These are phyloP conservation scores for Hydriomena furcata DNA, from an alignment of 2,888 invertebrate species.

Conservation along the genomic window DNA sequence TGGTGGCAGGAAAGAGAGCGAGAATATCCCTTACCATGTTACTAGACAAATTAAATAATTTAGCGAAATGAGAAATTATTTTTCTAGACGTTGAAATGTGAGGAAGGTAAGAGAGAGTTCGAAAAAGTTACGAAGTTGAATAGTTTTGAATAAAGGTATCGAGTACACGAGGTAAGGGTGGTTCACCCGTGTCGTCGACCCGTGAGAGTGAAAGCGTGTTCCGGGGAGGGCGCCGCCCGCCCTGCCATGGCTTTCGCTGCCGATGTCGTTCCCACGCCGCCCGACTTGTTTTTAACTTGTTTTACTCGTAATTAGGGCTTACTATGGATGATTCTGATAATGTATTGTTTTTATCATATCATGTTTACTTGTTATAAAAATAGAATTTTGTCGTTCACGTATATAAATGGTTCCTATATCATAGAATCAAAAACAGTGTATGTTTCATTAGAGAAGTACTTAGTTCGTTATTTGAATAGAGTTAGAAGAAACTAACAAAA, in stretches of 20 bases:
- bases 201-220: constrained; percentile 79
- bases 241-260: constrained; percentile 78
- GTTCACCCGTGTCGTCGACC: constrained; percentile 77
- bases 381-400: too few relatives aligned
- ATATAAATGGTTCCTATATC: too few relatives aligned
- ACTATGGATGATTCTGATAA: constrained; percentile 4
- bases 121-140: constrained; percentile 9
- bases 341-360: not conserved
- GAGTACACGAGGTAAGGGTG: constrained; percentile 68
- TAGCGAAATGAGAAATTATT: not conserved
- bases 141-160: constrained; percentile 36
- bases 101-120: not conserved
- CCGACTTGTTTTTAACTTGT: constrained; percentile 63
- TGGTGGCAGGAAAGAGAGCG: constrained; percentile 45
- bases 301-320: constrained; percentile 45
- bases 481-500: too few relatives aligned
- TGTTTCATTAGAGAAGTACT: too few relatives aligned
- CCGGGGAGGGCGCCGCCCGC: constrained; percentile 76
- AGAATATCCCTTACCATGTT: constrained; percentile 59
- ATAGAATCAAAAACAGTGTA: too few relatives aligned
- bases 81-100: not conserved
- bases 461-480: too few relatives aligned
- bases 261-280: constrained; percentile 77
- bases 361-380: not conserved
- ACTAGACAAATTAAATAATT: constrained; percentile 21